Percentiles rank a stretch among this genome's conserved stretches.
These are phyloP conservation scores for Aleiodes sp. DNA, from an alignment of 1,140 invertebrate species.

Conservation along the genomic window DNA sequence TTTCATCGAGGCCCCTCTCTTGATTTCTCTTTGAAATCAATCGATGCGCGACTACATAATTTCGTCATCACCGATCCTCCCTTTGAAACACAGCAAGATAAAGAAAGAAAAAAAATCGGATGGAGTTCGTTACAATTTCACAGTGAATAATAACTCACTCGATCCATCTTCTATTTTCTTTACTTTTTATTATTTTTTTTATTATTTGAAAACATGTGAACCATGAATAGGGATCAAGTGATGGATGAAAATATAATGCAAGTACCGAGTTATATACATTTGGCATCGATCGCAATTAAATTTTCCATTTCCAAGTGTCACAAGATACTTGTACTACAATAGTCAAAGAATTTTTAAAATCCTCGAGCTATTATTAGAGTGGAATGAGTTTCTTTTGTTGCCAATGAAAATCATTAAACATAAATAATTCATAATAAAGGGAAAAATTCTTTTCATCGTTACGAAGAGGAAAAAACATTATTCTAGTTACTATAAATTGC, in stretches of 20 bases:
- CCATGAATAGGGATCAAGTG: constrained; percentile 10
- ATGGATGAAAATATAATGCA: constrained; percentile 10
- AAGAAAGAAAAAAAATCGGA: background rate
- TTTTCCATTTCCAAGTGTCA: constrained; percentile 14
- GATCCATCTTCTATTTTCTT: background rate
- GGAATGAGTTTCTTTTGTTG: background rate
- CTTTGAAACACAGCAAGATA: constrained; percentile 8
- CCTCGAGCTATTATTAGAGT: background rate
- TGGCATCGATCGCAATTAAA: constrained; percentile 26
- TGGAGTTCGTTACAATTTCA: background rate
- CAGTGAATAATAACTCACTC: background rate
- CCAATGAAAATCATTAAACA: too few relatives aligned
- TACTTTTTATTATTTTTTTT: background rate
- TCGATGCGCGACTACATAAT: constrained; percentile 26
- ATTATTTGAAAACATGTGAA: background rate
- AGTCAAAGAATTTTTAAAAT: background rate
- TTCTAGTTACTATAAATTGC: too few relatives aligned
- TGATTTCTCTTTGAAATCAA: constrained; percentile 21
- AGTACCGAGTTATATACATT: background rate
- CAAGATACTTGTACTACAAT: constrained; percentile 11
- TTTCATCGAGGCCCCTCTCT: background rate
- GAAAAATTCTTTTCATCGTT: too few relatives aligned
- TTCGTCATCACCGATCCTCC: background rate
- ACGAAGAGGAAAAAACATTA: too few relatives aligned
- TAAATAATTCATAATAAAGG: too few relatives aligned